Percentiles rank a stretch among this genome's conserved stretches.
These are phyloP conservation scores for Spatulosminthurus flaviceps DNA, from an alignment of 2,888 invertebrate genomes.

Conservation along the genomic window DNA sequence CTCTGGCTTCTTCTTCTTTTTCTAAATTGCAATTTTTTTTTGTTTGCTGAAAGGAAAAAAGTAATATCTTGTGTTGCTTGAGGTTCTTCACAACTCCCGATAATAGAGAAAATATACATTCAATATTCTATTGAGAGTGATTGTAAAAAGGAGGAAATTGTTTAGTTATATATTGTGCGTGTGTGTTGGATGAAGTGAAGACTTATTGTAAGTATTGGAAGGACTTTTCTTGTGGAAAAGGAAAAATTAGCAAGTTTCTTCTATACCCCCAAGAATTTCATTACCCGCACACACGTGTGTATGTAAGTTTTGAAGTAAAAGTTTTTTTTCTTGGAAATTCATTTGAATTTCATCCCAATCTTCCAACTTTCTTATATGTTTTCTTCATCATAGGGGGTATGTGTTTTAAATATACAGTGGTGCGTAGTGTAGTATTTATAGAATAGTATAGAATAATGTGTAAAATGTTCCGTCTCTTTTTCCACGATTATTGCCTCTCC, in stretches of 20 bases:
- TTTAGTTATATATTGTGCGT: too few species aligned
- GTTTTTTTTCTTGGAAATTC: neutral
- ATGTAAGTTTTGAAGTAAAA: conserved; percentile 1
- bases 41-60: neutral
- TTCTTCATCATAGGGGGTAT: too few species aligned
- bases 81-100: neutral
- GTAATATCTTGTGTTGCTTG: neutral
- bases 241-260: too few species aligned
- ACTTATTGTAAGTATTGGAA: too few species aligned
- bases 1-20: neutral
- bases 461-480: neutral
- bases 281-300: neutral
- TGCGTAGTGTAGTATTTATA: too few species aligned
- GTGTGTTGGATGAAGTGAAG: too few species aligned
- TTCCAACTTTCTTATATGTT: neutral
- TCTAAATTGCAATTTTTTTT: neutral
- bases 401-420: too few species aligned
- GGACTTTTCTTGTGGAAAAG: too few species aligned
- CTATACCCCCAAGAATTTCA: too few species aligned
- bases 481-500: neutral
- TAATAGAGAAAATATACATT: neutral
- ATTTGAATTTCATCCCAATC: conserved; percentile 4
- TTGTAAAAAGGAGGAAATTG: neutral
- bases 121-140: neutral
- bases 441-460: too few species aligned